Evolutionary conservation across 2,888 invertebrate species (phyloP), one percentile per base, ranked within the genome.

Genomic region (Labia minor): DNA sequence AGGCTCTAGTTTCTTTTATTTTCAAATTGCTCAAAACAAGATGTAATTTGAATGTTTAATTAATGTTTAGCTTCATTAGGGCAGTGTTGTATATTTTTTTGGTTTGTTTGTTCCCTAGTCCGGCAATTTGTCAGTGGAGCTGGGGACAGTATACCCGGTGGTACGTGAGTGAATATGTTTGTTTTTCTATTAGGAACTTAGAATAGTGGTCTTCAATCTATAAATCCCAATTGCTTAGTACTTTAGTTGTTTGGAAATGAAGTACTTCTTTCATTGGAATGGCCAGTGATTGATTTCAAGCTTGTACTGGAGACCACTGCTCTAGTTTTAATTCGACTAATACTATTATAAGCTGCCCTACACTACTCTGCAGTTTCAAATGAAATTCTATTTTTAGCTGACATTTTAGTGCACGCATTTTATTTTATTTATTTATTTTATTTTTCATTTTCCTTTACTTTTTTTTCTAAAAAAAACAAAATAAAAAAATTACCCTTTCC

Each of bases 71-170:
- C 71, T 70, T 70, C 68, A 69, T 70, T 64, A 37, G 67, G 67
- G 67, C 64, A 67, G 69, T 67, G 66, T 69, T 71, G 70, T 70
- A 69, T 69, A 71, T 70, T 70, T n/a, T n/a, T 67, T 70, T 70
- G 70, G 70, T 70, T 71, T 71, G 68, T 71, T 68, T 71, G 69
- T 71, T 70, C 68, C 72, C 72, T 73, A 75, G 75, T 75, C 72
- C 74, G 75, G 72, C 75, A 75, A 72, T 75, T 73, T 73, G 74
- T 74, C 71, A 73, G 73, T 72, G 73, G 74, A 72, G 73, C 74
- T 72, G 74, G 73, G 72, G 75, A 75, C 72, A 74, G 73, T 73
- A 72, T 74, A 72, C 74, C 74, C 72, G 74, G 49, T 49, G 49
- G 75, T 75, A 74, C 73, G 75, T 75, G 72, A 73, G 73, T 70